Evolutionary conservation across 1,140 invertebrate species (phyloP).

Genomic region (Papilio dardanus): DNA sequence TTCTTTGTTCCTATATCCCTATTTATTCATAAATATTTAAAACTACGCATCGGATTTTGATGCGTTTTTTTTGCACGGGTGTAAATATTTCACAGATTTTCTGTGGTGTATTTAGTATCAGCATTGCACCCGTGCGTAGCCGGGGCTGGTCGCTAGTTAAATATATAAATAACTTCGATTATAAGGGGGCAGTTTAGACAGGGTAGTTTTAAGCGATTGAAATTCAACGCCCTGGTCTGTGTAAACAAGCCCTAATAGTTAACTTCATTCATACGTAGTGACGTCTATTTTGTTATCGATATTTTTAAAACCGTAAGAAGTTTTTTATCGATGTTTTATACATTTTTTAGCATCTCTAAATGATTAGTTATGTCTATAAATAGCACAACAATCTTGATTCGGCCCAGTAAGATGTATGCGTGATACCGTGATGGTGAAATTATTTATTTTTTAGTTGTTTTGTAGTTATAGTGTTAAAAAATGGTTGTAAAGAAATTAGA

Average conservation of each 20-base stretch:
- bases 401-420: neutral
- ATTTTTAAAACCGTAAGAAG: neutral
- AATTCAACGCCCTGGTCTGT: neutral
- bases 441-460: neutral
- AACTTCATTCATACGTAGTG: constrained; percentile 2
- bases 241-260: neutral
- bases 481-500: neutral
- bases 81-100: too few species aligned
- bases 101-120: too few species aligned
- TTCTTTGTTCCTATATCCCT: too few species aligned
- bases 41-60: too few species aligned
- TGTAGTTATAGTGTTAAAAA: neutral
- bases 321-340: neutral
- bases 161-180: too few species aligned
- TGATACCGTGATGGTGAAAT: neutral
- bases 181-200: too few species aligned
- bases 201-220: too few species aligned
- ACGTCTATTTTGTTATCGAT: neutral
- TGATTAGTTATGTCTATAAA: neutral
- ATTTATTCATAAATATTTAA: too few species aligned
- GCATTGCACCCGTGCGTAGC: too few species aligned
- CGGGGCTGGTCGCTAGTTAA: too few species aligned
- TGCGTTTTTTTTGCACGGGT: too few species aligned
- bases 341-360: neutral
- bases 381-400: neutral